A percentile compares a stretch with the other conserved stretches of the same genome.
Evolutionary conservation across 2,888 invertebrate genomes (phyloP).

Genomic region (Chloroclysta siterata): DNA sequence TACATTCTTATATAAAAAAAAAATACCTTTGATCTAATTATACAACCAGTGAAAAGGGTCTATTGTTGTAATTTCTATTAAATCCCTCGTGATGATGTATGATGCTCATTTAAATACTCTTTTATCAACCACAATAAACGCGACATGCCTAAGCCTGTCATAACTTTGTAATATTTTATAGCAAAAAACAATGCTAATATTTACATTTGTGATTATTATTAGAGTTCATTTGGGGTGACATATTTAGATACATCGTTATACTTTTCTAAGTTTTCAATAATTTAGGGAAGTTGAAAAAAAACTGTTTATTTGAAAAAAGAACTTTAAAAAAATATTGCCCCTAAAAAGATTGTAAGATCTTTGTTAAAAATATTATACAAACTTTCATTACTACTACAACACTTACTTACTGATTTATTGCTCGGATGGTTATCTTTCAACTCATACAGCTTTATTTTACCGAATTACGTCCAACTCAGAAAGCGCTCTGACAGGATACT

Average conservation of each 20-base stretch:
- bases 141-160: slow-evolving; percentile 49
- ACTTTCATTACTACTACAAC: no score
- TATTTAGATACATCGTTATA: background rate
- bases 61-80: slow-evolving; percentile 20
- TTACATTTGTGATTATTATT: slow-evolving; percentile 36
- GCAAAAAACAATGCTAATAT: slow-evolving; percentile 50
- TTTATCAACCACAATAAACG: slow-evolving; percentile 36
- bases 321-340: no score
- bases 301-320: no score
- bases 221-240: slow-evolving; percentile 15
- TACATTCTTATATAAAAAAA: no score
- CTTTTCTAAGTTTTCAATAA: no score
- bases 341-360: no score
- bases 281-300: background rate
- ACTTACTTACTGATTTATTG: no score
- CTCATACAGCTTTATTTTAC: background rate
- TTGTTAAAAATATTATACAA: no score
- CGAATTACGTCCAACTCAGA: background rate
- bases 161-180: slow-evolving; percentile 32
- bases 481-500: background rate
- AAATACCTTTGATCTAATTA: background rate
- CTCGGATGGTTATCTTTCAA: background rate
- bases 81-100: slow-evolving; percentile 19
- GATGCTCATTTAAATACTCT: slow-evolving; percentile 39
- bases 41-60: background rate